Evolutionary conservation across 2,113 vertebrate species (phyloP).

Genomic region (Lagopus leucura): DNA sequence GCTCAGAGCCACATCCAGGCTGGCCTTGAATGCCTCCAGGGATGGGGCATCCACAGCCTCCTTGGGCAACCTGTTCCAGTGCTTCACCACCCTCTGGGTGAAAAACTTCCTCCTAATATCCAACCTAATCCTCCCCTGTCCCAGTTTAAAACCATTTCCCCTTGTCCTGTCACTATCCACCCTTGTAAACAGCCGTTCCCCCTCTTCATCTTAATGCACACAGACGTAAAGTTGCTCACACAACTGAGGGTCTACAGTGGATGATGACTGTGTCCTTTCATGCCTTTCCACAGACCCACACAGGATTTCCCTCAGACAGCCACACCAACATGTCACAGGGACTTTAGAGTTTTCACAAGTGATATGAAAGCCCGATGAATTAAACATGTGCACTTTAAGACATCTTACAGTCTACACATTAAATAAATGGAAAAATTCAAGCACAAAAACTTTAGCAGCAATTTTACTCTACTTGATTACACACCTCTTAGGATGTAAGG

Average conservation of each 20-base stretch:
- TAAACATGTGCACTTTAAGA: background rate
- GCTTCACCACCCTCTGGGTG: no score
- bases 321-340: background rate
- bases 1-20: no score
- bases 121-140: no score
- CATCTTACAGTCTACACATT: background rate
- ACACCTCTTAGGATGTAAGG: background rate
- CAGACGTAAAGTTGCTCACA: background rate
- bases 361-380: background rate
- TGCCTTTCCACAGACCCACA: rapidly evolving
- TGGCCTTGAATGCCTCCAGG: no score
- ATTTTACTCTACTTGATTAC: background rate
- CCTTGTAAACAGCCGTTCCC: no score
- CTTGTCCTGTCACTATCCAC: no score
- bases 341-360: background rate
- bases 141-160: no score
- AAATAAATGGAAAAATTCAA: background rate
- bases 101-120: no score
- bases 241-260: background rate
- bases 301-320: background rate
- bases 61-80: no score
- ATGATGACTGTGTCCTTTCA: rapidly evolving
- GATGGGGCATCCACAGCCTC: no score
- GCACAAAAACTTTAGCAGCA: background rate
- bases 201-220: background rate